Evolutionary conservation across 2,113 vertebrate genomes (phyloP).

Genomic region (Odocoileus hemionus): DNA sequence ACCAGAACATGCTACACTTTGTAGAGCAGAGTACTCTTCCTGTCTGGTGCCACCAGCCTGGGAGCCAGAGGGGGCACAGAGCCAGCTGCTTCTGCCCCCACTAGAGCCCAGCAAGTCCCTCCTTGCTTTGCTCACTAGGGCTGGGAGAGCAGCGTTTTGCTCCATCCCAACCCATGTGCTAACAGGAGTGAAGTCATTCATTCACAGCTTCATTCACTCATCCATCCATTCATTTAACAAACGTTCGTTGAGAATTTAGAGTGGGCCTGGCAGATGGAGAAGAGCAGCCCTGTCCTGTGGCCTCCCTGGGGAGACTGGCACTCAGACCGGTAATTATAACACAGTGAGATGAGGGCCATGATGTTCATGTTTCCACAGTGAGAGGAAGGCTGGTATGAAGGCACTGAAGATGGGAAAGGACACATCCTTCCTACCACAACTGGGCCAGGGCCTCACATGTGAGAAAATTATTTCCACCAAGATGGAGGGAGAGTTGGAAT

Average conservation of each 20-base stretch:
- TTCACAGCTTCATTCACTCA: background rate
- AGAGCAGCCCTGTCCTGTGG: background rate
- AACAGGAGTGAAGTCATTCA: background rate
- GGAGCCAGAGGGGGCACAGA: accelerated
- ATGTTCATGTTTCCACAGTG: background rate
- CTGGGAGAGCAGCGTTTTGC: background rate
- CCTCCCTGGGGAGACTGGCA: background rate
- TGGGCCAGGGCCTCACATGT: accelerated
- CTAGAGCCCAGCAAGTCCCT: background rate
- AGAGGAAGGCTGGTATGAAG: background rate
- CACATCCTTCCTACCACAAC: background rate
- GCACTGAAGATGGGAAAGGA: background rate
- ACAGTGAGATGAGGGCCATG: background rate
- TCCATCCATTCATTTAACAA: background rate
- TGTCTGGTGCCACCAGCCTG: background rate
- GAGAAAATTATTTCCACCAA: background rate
- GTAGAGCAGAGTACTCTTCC: background rate
- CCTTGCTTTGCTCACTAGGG: background rate
- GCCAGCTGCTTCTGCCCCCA: background rate
- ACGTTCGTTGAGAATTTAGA: background rate
- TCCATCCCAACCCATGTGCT: background rate
- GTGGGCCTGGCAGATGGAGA: background rate
- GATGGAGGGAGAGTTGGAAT: background rate
- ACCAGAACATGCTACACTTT: background rate
- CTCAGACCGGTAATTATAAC: background rate